phyloP scores from a whole-genome alignment of 2,113 vertebrate genomes.

The Amphiprion ocellaris region DNA sequence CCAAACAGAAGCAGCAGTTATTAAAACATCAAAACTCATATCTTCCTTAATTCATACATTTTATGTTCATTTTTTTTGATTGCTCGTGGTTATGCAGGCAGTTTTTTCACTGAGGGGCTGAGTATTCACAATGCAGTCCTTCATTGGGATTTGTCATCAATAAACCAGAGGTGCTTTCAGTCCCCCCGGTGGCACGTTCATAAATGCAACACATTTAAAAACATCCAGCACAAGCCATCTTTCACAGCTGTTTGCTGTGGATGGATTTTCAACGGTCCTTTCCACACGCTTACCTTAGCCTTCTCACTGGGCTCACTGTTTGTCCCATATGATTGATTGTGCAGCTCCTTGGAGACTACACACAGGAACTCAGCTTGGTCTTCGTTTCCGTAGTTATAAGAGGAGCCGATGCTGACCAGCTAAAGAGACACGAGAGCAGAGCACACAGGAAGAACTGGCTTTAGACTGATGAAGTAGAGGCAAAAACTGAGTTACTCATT shows the following conservation, averaged over 20 bases:
- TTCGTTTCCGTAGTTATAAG: slow-evolving; percentile 99
- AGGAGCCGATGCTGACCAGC: slow-evolving; percentile 98
- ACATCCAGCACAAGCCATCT: slow-evolving; percentile 57
- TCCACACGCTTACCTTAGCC: slow-evolving; percentile 90
- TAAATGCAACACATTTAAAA: slow-evolving; percentile 60
- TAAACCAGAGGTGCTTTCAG: slow-evolving; percentile 57
- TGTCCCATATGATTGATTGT: slow-evolving; percentile 93
- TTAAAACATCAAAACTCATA: background rate
- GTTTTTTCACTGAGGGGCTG: slow-evolving; percentile 17
- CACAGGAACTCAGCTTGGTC: slow-evolving; percentile 99
- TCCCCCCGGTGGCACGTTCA: slow-evolving; percentile 27
- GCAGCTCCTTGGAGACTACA: slow-evolving; percentile 98
- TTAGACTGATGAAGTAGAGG: slow-evolving; percentile 9
- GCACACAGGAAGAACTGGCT: slow-evolving; percentile 19
- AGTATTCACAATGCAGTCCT: slow-evolving; percentile 54
- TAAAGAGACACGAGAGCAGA: slow-evolving; percentile 69
- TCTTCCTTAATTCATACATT: background rate
- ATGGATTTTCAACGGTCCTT: slow-evolving; percentile 33
- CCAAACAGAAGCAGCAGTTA: background rate
- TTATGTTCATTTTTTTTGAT: background rate
- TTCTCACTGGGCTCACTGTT: slow-evolving; percentile 97
- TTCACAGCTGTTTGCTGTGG: slow-evolving; percentile 59
- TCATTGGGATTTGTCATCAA: slow-evolving; percentile 60
- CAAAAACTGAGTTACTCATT: slow-evolving; percentile 10
- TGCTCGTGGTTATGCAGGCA: background rate